Evolutionary conservation across 2,888 invertebrate species (phyloP).

Genomic region (Anaspis maculata): DNA sequence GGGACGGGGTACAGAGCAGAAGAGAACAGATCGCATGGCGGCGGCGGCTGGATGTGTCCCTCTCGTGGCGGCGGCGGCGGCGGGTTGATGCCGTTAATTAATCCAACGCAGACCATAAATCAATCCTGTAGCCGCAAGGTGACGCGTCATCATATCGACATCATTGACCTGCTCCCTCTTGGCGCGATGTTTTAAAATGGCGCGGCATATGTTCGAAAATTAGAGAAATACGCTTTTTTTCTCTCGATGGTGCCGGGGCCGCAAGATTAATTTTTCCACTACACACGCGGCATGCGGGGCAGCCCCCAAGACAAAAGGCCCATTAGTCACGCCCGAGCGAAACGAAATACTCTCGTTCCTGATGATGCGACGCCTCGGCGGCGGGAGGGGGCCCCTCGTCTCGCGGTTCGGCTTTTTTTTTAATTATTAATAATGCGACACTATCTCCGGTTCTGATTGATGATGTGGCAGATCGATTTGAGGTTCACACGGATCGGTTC

Average conservation of each 20-base stretch:
- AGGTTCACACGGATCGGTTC: no score
- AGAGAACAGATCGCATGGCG: no score
- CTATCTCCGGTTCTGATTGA: no score
- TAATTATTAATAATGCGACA: no score
- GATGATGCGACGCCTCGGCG: no score
- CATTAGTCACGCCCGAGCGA: constrained; percentile 18
- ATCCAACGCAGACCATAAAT: constrained; percentile 39
- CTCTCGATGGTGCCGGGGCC: no score
- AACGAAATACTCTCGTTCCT: constrained; percentile 2
- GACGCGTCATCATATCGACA: constrained; percentile 44
- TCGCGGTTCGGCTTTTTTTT: no score
- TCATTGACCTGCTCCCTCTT: constrained; percentile 41
- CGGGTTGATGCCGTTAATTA: constrained; percentile 38
- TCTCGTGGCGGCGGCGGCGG: constrained; percentile 29
- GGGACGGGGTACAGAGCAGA: constrained; percentile 22
- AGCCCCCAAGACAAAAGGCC: constrained; percentile 22
- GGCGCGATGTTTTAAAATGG: constrained; percentile 29
- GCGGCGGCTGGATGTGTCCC: constrained; percentile 34
- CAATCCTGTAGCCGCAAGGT: constrained; percentile 43
- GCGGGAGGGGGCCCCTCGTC: no score
- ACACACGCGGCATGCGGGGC: no score
- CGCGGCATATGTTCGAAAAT: constrained; percentile 26
- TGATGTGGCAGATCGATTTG: no score
- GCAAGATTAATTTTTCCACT: constrained; percentile 19
- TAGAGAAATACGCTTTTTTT: constrained; percentile 17